These are phyloP conservation scores for Drosophila trichaetosa DNA, from an alignment of 2,888 invertebrate species.

Conservation along the genomic window DNA sequence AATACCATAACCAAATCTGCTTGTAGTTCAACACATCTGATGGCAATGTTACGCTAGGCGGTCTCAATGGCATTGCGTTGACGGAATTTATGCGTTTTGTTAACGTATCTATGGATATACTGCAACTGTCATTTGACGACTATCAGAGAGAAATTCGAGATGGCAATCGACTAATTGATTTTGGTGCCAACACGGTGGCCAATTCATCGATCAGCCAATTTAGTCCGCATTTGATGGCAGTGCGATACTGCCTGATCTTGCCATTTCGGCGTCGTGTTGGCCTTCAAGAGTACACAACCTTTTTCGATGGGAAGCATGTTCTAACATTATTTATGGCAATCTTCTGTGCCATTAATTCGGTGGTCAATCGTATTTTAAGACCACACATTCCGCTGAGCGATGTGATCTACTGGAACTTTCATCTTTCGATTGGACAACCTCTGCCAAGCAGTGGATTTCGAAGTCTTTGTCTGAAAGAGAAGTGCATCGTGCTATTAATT, in stretches of 20 bases:
- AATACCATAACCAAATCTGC: neutral
- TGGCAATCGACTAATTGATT: neutral
- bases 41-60: neutral
- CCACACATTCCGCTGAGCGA: neutral
- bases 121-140: neutral
- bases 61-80: conserved; percentile 8
- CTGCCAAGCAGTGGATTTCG: neutral
- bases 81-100: neutral
- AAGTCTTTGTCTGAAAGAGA: conserved; percentile 1
- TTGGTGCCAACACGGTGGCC: conserved; percentile 1
- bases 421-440: neutral
- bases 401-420: neutral
- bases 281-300: neutral
- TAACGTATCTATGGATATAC: neutral
- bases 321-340: neutral
- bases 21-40: conserved; percentile 8
- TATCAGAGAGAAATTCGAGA: neutral
- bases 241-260: conserved; percentile 11
- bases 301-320: neutral
- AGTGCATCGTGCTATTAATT: conserved; percentile 2
- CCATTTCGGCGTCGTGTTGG: neutral
- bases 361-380: conserved; percentile 7
- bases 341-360: neutral
- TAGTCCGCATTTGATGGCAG: conserved; percentile 6
- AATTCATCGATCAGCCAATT: neutral